Evolutionary conservation across 2,113 vertebrate species (phyloP), one percentile per base, ranked within the genome.

Genomic region (Oryzias curvinotus): DNA sequence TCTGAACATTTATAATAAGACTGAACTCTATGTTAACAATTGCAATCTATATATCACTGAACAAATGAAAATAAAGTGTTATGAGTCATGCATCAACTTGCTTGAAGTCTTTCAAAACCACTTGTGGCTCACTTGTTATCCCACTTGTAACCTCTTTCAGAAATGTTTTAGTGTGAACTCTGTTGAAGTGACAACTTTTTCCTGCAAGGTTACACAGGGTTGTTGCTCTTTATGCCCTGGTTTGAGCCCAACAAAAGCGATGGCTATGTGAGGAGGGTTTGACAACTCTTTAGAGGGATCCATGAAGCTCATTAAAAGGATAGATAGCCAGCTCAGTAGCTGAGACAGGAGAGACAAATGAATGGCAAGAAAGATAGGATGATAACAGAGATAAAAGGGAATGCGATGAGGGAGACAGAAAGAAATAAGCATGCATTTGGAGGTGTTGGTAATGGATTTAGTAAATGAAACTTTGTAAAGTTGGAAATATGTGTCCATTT

Each of bases 231-330:
- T 68, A 58, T 68, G 30, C 55, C 59, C 62, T 30, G 48, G 66
- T 43, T 45, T 59, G 49, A 55, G 77, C 52, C 69, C 53, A 62
- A 77, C 66, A 81, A 93, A 95, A 95, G 86, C 92, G 93, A 94
- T 93, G 90, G 90, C 90, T 92, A 91, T 92, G 89, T 88, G 91
- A 93, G 92, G 88, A 93, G 91, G 92, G 91, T 94, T 93, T 94
- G 93, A 94, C 94, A 95, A 93, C 91, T 92, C 92, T 93, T 93
- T 93, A 93, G 91, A 90, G 83, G 83, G 92, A 89, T 90, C 91
- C 77, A 78, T 92, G 90, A 88, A 93, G 91, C 92, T 82, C 90
- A 92, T 94, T 93, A 94, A 81, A 83, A 93, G 94, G 92, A 94
- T 90, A 93, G 92, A 94, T 78, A 87, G 91, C 89, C 84, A 74